phyloP scores from a whole-genome alignment of 1,140 invertebrate genomes.

The Stenopsyche tienmushanensis region DNA sequence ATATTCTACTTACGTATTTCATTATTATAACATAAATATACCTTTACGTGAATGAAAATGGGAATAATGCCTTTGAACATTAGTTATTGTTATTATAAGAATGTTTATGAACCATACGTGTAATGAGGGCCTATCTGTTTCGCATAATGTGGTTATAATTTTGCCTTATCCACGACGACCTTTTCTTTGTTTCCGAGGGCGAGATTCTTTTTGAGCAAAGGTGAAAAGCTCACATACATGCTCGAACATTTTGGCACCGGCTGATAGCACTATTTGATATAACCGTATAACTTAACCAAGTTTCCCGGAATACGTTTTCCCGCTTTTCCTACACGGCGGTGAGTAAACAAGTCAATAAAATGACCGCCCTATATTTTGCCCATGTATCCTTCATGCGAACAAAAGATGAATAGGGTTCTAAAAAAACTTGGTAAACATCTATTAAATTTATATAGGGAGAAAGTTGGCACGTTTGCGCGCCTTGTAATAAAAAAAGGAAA shows the following conservation, averaged over 20 bases:
- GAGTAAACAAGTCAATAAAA: constrained; percentile 43
- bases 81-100: background rate
- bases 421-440: constrained; percentile 40
- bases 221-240: constrained; percentile 13
- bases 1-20: no score
- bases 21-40: no score
- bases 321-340: constrained; percentile 3
- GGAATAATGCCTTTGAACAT: no score
- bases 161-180: no score
- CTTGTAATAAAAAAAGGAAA: constrained; percentile 22
- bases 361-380: constrained; percentile 33
- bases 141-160: no score
- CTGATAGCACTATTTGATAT: constrained; percentile 8
- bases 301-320: constrained; percentile 28
- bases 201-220: constrained; percentile 14
- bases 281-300: constrained; percentile 23
- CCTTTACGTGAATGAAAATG: no score
- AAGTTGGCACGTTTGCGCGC: constrained; percentile 30
- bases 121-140: no score
- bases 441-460: constrained; percentile 35
- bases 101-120: background rate
- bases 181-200: constrained; percentile 12
- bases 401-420: constrained; percentile 38
- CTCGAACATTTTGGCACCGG: no score
- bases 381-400: constrained; percentile 29